Evolutionary conservation across 2,888 invertebrate genomes (phyloP), one percentile per base, ranked within the genome.

Genomic region (Drosophila falleni): DNA sequence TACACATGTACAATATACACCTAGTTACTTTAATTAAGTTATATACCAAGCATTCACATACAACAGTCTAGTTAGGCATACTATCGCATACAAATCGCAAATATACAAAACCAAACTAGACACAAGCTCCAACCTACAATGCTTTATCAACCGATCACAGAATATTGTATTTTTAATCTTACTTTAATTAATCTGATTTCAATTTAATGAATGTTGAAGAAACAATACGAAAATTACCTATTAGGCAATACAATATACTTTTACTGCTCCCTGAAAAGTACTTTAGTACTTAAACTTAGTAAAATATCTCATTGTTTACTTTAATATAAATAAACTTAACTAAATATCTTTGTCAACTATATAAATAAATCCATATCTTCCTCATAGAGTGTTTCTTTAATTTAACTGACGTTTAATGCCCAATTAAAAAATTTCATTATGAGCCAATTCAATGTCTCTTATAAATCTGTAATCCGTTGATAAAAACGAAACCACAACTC

Each of bases 41-140:
- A 47, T 8, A 68, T 70, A 74, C 68, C 26, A 55, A 54, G 56
- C 69, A 86, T 70, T 16, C 16, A 58, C 68, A 82, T 61, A 86
- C 78, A 78, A 89, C 74, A 89, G 51, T 42, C 68, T 60, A 64
- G 54, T 37, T 62, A 76, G 76, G 77, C 23, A 76, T 61, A 79
- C 64, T 35, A 55, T 58, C 23, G 23, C 19, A 56, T 31, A 31
- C 26, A 37, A 60, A 53, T 51, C 42, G 33, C 37, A 37, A 63
- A 58, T 67, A 58, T 71, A 70, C 49, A 80, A 80, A 82, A 71
- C 74, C 71, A 70, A 77, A 74, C 39, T 19, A 56, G 11, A 37
- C 31, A 50, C 42, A 42, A 59, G 33, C 35, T 37, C n/a, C 31
- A 31, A 42, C 9, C 9, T n/a, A 42, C 15, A 39, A 39, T 16